phyloP scores from a whole-genome alignment of 2,888 invertebrate genomes.

The Thymelicus lineola region DNA sequence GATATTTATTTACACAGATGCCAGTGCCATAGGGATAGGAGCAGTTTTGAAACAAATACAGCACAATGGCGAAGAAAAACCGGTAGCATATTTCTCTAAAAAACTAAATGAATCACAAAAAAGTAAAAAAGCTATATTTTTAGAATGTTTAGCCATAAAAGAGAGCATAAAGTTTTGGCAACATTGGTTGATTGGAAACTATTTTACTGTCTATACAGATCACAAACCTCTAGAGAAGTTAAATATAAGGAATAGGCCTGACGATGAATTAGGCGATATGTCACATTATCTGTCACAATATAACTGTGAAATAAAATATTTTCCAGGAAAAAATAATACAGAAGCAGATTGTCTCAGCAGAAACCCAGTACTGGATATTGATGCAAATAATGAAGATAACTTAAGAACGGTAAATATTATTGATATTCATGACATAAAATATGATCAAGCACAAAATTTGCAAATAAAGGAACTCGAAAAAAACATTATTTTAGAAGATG shows the following conservation, averaged over 20 bases:
- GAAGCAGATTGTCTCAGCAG: conserved; percentile 34
- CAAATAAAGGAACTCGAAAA: conserved; percentile 34
- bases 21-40: conserved; percentile 29
- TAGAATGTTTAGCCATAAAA: conserved; percentile 39
- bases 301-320: conserved; percentile 36
- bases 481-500: conserved; percentile 24
- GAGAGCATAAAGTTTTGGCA: conserved; percentile 37
- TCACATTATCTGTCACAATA: conserved; percentile 38
- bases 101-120: conserved; percentile 36
- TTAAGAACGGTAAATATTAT: conserved; percentile 21
- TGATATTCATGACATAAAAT: conserved; percentile 28
- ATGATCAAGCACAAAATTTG: conserved; percentile 39
- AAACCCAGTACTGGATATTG: conserved; percentile 32
- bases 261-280: conserved; percentile 48
- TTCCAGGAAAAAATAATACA: conserved; percentile 29
- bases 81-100: no score
- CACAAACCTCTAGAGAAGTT: conserved; percentile 45
- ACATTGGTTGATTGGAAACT: conserved; percentile 38
- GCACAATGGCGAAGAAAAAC: conserved; percentile 36
- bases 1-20: conserved; percentile 39
- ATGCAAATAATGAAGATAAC: conserved; percentile 23
- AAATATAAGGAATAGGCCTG: conserved; percentile 46
- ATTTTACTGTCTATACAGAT: conserved; percentile 39
- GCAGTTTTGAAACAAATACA: conserved; percentile 43
- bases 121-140: conserved; percentile 38